phyloP scores from a whole-genome alignment of 2,888 invertebrate genomes.

The Nemoura dubitans region DNA sequence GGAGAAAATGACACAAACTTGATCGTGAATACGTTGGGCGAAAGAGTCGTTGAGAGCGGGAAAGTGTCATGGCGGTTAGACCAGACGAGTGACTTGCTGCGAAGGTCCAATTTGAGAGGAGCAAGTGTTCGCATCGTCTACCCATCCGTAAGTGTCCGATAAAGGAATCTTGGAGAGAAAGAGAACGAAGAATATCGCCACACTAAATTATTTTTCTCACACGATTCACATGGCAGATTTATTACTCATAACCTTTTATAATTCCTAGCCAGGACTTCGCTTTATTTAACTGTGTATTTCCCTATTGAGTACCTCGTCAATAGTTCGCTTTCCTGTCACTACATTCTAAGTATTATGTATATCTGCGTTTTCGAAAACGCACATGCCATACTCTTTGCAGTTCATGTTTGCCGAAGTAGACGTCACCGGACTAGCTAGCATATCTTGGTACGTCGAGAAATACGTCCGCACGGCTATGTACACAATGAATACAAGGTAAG shows the following conservation, averaged over 20 bases:
- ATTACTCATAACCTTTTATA: too few species aligned
- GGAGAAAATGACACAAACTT: not conserved
- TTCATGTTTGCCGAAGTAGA: not conserved
- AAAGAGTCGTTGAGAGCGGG: not conserved
- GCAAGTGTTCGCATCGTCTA: not conserved
- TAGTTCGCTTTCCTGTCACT: too few species aligned
- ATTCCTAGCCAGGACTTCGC: too few species aligned
- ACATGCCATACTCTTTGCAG: not conserved
- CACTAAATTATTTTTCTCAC: too few species aligned
- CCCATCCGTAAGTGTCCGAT: not conserved
- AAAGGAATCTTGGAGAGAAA: too few species aligned
- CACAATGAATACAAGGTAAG: not conserved
- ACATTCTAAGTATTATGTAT: too few species aligned
- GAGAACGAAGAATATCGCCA: too few species aligned
- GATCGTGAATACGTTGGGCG: not conserved
- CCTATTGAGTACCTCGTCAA: too few species aligned
- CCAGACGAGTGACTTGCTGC: not conserved
- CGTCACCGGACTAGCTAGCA: not conserved
- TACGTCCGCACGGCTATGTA: not conserved
- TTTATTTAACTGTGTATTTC: too few species aligned
- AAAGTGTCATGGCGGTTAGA: not conserved
- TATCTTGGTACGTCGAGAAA: not conserved
- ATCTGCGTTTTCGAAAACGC: too few species aligned
- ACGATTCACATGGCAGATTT: too few species aligned
- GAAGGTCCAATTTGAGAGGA: not conserved